These are phyloP conservation scores for Incurvaria masculella DNA, from an alignment of 2,888 invertebrate genomes.

Conservation along the genomic window DNA sequence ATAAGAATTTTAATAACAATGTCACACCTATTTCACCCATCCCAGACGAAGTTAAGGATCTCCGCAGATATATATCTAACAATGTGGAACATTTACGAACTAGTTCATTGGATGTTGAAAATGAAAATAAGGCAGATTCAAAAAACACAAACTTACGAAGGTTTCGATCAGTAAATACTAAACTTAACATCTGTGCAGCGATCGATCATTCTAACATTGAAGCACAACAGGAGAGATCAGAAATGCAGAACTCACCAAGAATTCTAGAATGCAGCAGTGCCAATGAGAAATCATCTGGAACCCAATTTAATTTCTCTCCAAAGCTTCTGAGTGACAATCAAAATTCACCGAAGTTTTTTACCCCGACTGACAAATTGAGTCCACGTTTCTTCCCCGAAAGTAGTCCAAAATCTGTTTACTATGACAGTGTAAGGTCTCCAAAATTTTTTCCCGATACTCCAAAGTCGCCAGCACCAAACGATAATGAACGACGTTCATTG, in stretches of 20 bases:
- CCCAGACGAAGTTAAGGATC: slow-evolving; percentile 24
- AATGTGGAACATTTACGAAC: slow-evolving; percentile 31
- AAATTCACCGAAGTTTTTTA: slow-evolving; percentile 43
- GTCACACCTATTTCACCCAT: slow-evolving; percentile 14
- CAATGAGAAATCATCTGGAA: slow-evolving; percentile 37
- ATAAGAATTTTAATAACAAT: slow-evolving; percentile 11
- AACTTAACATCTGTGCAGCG: slow-evolving; percentile 40
- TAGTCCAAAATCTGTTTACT: slow-evolving; percentile 46
- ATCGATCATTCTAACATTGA: slow-evolving; percentile 30
- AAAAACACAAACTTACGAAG: slow-evolving; percentile 14
- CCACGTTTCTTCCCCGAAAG: slow-evolving; percentile 46
- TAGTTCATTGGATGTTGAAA: background rate
- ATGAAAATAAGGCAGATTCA: background rate
- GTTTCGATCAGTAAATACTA: slow-evolving; percentile 42
- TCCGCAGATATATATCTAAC: slow-evolving; percentile 25
- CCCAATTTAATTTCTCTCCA: slow-evolving; percentile 48
- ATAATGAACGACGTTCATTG: slow-evolving; percentile 24
- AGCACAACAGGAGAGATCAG: slow-evolving; percentile 32
- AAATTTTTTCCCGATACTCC: slow-evolving; percentile 48
- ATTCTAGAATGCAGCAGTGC: slow-evolving; percentile 41
- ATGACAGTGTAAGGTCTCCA: slow-evolving; percentile 43
- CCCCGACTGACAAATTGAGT: slow-evolving; percentile 42
- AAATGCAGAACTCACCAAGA: slow-evolving; percentile 45
- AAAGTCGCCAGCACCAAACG: slow-evolving; percentile 2
- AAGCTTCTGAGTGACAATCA: slow-evolving; percentile 37